A percentile compares a stretch with the other conserved stretches of the same genome.
Conservation (phyloP, 2,888 invertebrate genomes). For the Clivina fossor region DNA sequence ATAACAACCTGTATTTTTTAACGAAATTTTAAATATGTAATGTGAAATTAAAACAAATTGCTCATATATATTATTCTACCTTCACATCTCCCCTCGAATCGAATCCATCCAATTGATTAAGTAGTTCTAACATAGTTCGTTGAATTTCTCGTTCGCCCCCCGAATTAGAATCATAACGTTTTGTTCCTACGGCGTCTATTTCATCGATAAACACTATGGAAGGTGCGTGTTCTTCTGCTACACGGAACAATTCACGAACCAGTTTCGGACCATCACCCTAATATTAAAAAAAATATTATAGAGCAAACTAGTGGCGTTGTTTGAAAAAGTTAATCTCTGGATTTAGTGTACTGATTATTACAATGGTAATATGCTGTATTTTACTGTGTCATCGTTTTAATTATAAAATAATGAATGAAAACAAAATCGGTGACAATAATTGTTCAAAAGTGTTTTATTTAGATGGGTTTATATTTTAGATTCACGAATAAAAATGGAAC, state of each 20-base stretch:
- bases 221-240: slow-evolving; percentile 99
- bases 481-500: not conserved
- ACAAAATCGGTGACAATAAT: no score
- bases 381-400: no score
- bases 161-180: slow-evolving; percentile 94
- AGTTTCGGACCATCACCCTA: slow-evolving; percentile 98
- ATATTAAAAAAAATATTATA: no score
- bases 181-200: slow-evolving; percentile 98
- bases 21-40: slow-evolving; percentile 35
- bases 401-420: no score
- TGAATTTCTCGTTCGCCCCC: slow-evolving; percentile 99
- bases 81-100: slow-evolving; percentile 96
- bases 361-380: no score
- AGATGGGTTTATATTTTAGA: no score
- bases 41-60: slow-evolving; percentile 14
- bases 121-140: slow-evolving; percentile 97
- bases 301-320: no score
- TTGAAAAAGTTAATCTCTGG: no score
- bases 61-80: slow-evolving; percentile 55
- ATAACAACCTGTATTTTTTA: slow-evolving; percentile 88
- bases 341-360: no score
- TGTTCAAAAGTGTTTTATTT: no score
- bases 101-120: slow-evolving; percentile 98
- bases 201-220: slow-evolving; percentile 99
- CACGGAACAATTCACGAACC: slow-evolving; percentile 94